Evolutionary conservation across 2,797 vertebrate genomes (phyloP).

Genomic region (Anas bernieri): DNA sequence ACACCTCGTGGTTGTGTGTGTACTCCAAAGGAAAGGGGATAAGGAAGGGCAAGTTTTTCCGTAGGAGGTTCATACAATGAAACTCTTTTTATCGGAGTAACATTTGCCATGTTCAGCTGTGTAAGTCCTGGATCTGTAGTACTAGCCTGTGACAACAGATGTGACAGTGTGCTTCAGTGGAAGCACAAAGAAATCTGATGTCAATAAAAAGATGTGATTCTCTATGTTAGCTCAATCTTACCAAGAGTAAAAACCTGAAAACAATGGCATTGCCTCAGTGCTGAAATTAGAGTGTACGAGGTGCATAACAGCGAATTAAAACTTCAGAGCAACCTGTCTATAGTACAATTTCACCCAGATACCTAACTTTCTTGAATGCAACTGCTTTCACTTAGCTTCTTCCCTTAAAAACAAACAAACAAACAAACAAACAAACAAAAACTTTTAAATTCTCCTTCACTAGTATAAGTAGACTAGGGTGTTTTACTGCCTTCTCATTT

Average conservation of each 20-base stretch:
- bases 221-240: neutral
- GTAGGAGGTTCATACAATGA: neutral
- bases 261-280: neutral
- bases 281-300: neutral
- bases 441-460: neutral
- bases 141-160: neutral
- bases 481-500: neutral
- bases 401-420: neutral
- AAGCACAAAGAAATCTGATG: neutral
- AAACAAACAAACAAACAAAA: neutral
- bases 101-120: neutral
- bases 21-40: neutral
- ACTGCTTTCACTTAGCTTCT: neutral
- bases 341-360: neutral
- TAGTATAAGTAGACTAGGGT: neutral
- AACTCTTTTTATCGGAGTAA: neutral
- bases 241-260: neutral
- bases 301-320: neutral
- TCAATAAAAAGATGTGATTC: neutral
- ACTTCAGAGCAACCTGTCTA: neutral
- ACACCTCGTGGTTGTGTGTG: neutral
- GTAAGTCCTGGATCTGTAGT: neutral
- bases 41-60: neutral
- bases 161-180: neutral
- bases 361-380: neutral